Percentiles rank a stretch among this genome's conserved stretches.
Conservation (phyloP, 2,888 invertebrate species). For the Papilio gigon region DNA sequence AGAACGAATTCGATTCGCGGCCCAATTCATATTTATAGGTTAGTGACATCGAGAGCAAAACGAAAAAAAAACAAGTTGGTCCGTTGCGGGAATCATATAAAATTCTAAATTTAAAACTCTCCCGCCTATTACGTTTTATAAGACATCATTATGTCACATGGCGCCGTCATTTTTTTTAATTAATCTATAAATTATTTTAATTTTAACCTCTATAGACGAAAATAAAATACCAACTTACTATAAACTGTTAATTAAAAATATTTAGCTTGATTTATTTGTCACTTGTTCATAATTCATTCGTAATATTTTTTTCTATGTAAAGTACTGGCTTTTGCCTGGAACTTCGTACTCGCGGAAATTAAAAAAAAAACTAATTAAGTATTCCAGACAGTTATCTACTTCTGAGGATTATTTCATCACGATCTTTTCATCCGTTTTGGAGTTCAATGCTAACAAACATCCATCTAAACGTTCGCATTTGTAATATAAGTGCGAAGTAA, state of each 20-base stretch:
- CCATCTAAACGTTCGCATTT: too few species aligned
- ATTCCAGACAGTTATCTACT: too few species aligned
- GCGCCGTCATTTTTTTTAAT: constrained; percentile 48
- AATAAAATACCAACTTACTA: background rate
- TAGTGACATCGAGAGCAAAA: constrained; percentile 71
- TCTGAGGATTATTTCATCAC: too few species aligned
- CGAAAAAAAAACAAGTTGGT: constrained; percentile 59
- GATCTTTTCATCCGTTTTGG: too few species aligned
- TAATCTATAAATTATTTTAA: constrained; percentile 8
- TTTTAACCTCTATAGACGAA: constrained; percentile 1
- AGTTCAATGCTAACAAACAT: too few species aligned
- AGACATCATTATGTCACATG: constrained; percentile 60
- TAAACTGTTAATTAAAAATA: background rate
- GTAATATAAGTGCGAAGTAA: too few species aligned
- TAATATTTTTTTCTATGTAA: too few species aligned
- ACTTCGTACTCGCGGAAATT: too few species aligned
- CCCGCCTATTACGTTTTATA: constrained; percentile 55
- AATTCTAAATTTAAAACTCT: constrained; percentile 77
- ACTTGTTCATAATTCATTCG: too few species aligned
- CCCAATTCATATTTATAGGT: constrained; percentile 70
- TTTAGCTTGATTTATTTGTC: too few species aligned
- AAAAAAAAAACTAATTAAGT: too few species aligned
- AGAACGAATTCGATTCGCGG: constrained; percentile 57
- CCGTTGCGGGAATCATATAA: constrained; percentile 67
- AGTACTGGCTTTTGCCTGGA: too few species aligned